Evolutionary conservation across 1,140 invertebrate species (phyloP), one percentile per base, ranked within the genome.

Genomic region (Carposina sasakii): DNA sequence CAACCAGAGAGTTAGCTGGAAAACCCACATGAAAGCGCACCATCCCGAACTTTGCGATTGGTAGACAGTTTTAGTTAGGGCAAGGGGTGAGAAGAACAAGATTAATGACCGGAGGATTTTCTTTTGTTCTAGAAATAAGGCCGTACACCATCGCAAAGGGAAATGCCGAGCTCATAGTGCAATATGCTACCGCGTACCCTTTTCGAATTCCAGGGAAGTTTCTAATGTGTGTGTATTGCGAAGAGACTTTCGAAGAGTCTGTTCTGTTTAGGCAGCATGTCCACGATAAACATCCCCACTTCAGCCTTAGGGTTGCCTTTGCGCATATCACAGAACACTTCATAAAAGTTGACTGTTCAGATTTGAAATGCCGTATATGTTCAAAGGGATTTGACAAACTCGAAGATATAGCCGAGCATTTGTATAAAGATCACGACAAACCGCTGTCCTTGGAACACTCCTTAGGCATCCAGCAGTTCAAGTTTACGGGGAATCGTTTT

Each of bases 1-100:
- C 21, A 60, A 60, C 26, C 61, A 64, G 34, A 57, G 51, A 36
- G 48, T 64, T 1, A 52, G 48, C 24, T 64, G 52, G 49, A 60
- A 51, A 24, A 55, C 48, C 2, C 61, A 64, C 39, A 59, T 60
- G 54, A 60, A 54, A 19, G 48, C 51, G 1, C 39, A 45, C 26
- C 58, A 61, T 34, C 52, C 48, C 1, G 52, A 52, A 21, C 63
- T 45, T 45, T 30, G 17, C 21, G n/a, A n/a, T n/a, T n/a, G n/a
- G n/a, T n/a, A n/a, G n/a, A n/a, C n/a, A n/a, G n/a, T n/a, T n/a
- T n/a, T n/a, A n/a, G n/a, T n/a, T n/a, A n/a, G n/a, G n/a, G n/a
- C n/a, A n/a, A n/a, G n/a, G n/a, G n/a, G n/a, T n/a, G n/a, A n/a
- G n/a, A n/a, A n/a, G n/a, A n/a, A 12, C 24, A 26, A 26, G 12